Base-by-base conservation (phyloP, 1,140 invertebrate genomes). In the Portunus trituberculatus region DNA sequence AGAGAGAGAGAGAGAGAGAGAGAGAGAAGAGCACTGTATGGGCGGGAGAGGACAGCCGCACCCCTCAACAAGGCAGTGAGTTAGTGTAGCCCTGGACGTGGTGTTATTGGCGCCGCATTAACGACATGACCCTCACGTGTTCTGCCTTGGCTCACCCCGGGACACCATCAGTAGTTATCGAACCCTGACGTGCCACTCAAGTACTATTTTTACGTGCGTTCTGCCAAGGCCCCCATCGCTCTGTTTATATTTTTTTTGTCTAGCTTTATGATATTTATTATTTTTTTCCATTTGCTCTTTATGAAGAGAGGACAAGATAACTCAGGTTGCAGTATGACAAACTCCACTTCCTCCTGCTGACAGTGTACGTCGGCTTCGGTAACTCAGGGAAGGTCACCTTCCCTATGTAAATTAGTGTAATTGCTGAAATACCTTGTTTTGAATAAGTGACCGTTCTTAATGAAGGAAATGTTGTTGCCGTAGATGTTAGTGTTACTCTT, bases 21-120 rank as follows among this genome's bases (percentile, higher is more conserved):
- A 2, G 39, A 90, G 48, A 90, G 25, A 31, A 25, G 48, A 52
- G 88, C 48, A 46, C 67, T 76, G 67, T 76, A 76, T 1, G 67
- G 67, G 67, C 0, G n/a, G 67, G 20, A 76, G 20, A 76, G 67
- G 67, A 76, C 67, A 76, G 67, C 67, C 67, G 20, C 67, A 25
- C 67, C 67, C 52, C 67, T 76, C 67, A 76, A 76, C 67, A 76
- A 76, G 67, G 67, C 67, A 76, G 67, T 76, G 67, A 76, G 67
- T 76, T 76, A 76, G 20, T 8, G 67, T 20, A 76, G 67, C 20
- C 20, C 67, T n/a, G n/a, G 67, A 76, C 67, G 67, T 0, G 67
- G 67, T 76, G 67, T 76, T 76, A 76, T 76, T 76, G 67, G 67
- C 67, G 67, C 25, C 67, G 67, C 67, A 76, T 76, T 76, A 76